Evolutionary conservation across 1,140 invertebrate genomes (phyloP), one percentile per base, ranked within the genome.

Genomic region (Zaprionus vittiger): DNA sequence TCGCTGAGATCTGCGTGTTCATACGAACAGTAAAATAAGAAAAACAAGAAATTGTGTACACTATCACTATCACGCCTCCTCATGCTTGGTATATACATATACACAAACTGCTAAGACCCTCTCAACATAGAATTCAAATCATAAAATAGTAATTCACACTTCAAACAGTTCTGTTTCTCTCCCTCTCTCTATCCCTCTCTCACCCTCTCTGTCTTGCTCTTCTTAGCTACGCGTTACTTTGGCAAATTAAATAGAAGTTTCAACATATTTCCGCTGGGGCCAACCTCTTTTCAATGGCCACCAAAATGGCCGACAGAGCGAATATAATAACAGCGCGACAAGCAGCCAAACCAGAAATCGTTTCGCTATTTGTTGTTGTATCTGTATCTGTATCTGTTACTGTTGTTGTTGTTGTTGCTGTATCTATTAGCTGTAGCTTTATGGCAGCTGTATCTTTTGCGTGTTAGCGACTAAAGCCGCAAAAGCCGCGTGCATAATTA

Each of bases 171-270:
- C 9, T 34, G 31, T 34, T 34, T 34, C 22, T 49, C 34, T 59
- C 5, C 4, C 56, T 59, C 59, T 31, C 3, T 28, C 4, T 4
- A 1, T 26, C 22, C n/a, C 9, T 14, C 31, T 17, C 54, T 11
- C 5, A 17, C 20, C 28, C 11, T 34, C 15, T 69, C 31, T 31
- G 26, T 56, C 26, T 47, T 5, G 20, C 34, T 28, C 49, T 26
- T 4, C 54, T 17, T 41, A 6, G 38, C 15, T 28, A 9, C 15
- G n/a, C 9, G 9, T 73, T 38, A 57, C 37, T 73, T 67, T 77
- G 56, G 49, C 70, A 77, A 85, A 85, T 81, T 79, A 81, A 85
- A 86, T 85, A 73, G 67, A 85, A 68, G 81, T 85, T 85, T 85
- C 70, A 75, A 85, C 79, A 85, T 72, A 85, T 85, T 85, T 85